Conservation (phyloP, 2,888 invertebrate genomes). For the Lamellibrachia satsuma region DNA sequence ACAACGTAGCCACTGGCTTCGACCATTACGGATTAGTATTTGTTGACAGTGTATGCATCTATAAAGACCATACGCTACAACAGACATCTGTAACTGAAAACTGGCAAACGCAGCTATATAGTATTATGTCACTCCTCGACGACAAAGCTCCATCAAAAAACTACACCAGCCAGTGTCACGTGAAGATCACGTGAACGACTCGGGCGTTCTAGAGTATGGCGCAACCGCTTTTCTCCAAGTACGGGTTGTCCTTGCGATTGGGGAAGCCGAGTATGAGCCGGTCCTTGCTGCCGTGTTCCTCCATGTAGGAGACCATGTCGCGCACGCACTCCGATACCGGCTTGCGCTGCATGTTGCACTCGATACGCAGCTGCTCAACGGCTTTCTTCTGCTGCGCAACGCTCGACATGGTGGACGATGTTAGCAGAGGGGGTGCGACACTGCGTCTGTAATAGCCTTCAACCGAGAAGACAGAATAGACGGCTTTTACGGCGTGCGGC, state of each 20-base stretch:
- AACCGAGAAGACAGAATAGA: constrained; percentile 17
- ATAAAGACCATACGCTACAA: neutral
- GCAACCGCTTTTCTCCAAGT: constrained; percentile 45
- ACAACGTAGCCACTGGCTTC: neutral
- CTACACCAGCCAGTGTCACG: neutral
- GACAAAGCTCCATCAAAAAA: neutral
- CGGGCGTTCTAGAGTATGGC: constrained; percentile 31
- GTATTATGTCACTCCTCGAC: neutral
- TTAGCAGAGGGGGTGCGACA: neutral
- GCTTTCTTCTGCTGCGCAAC: constrained; percentile 44
- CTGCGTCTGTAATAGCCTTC: constrained; percentile 6
- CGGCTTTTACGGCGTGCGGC: constrained; percentile 1
- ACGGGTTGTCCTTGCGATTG: constrained; percentile 45
- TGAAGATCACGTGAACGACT: neutral
- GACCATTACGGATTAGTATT: neutral
- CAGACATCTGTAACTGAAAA: neutral
- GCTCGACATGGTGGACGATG: constrained; percentile 29
- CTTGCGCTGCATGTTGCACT: constrained; percentile 41
- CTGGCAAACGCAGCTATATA: neutral
- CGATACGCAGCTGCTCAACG: constrained; percentile 44
- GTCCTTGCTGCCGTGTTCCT: constrained; percentile 42
- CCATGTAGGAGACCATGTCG: constrained; percentile 46
- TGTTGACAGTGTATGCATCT: neutral
- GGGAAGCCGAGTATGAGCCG: constrained; percentile 41
- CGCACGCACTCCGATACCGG: constrained; percentile 45